Base-by-base conservation (phyloP, 2,888 invertebrate genomes). In the Xiphydria camelus region DNA sequence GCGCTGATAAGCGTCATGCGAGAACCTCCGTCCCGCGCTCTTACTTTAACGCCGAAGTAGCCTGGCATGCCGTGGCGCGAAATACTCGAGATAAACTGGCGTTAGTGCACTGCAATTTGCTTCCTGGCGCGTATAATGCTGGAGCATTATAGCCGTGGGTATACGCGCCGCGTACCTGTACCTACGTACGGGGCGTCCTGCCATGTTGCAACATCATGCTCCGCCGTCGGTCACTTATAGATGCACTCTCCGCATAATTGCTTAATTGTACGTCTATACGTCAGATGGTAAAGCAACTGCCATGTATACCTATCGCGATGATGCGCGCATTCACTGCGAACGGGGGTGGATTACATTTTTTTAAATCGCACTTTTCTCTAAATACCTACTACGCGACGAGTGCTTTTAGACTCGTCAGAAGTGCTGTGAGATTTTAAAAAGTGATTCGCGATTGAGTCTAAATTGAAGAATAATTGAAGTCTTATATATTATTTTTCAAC, bases 1-100 rank as follows among this genome's bases (percentile, higher is more conserved):
- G 48, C 19, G 32, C 38, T 48, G 53, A 53, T 50, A 50, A 55
- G n/a, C n/a, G n/a, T n/a, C n/a, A n/a, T n/a, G n/a, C n/a, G n/a
- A n/a, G n/a, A n/a, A n/a, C n/a, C n/a, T n/a, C n/a, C n/a, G n/a
- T n/a, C n/a, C n/a, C n/a, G n/a, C n/a, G n/a, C n/a, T n/a, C n/a
- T n/a, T n/a, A n/a, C n/a, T n/a, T n/a, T n/a, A n/a, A n/a, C n/a
- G n/a, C n/a, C n/a, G n/a, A n/a, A n/a, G n/a, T n/a, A n/a, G n/a
- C n/a, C n/a, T n/a, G n/a, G n/a, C n/a, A n/a, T n/a, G n/a, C n/a
- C 5, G 14, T 29, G 7, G 29, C 7, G 29, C 29, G 2, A 29
- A 29, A 29, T 9, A 26, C 5, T 10, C 29, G 29, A 5, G 12
- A 29, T 4, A 29, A 12, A 29, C 6, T 9, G 29, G 12, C 4